Percentiles rank a stretch among this genome's conserved stretches.
These are phyloP conservation scores for Tenrec ecaudatus DNA, from an alignment of 2,113 vertebrate species.

Conservation along the genomic window DNA sequence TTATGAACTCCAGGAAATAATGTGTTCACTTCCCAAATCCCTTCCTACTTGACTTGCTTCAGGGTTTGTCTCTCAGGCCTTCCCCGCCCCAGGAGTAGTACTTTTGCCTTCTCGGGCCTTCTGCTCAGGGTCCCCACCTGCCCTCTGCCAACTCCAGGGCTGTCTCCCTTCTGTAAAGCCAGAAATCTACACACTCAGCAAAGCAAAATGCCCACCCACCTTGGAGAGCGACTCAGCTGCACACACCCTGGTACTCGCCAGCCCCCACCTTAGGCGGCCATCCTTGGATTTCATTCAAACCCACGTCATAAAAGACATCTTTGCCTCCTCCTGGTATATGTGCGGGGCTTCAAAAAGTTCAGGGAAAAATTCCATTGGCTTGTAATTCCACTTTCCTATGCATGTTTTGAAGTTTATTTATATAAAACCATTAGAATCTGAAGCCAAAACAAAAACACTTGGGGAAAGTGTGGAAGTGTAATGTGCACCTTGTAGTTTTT, in stretches of 20 bases:
- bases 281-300: not conserved
- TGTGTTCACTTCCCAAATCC: not conserved
- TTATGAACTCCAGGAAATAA: conserved; percentile 27
- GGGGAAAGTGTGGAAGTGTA: not conserved
- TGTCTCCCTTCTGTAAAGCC: too few relatives aligned
- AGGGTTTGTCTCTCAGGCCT: not conserved
- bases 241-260: not conserved
- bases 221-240: not conserved
- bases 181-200: not conserved
- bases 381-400: too few relatives aligned
- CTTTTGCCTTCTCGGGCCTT: not conserved
- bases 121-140: not conserved
- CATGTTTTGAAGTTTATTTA: too few relatives aligned
- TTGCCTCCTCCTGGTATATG: not conserved
- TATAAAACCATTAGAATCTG: too few relatives aligned
- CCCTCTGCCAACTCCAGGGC: not conserved
- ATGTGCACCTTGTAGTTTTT: not conserved
- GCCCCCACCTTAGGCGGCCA: too few relatives aligned
- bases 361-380: too few relatives aligned
- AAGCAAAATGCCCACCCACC: not conserved
- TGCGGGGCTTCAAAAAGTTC: too few relatives aligned
- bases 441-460: not conserved
- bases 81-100: not conserved
- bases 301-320: not conserved
- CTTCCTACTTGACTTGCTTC: not conserved